Percentiles rank a stretch among this genome's conserved stretches.
Evolutionary conservation across 1,140 invertebrate genomes (phyloP).

Genomic region (Oncopodura yosiiana): DNA sequence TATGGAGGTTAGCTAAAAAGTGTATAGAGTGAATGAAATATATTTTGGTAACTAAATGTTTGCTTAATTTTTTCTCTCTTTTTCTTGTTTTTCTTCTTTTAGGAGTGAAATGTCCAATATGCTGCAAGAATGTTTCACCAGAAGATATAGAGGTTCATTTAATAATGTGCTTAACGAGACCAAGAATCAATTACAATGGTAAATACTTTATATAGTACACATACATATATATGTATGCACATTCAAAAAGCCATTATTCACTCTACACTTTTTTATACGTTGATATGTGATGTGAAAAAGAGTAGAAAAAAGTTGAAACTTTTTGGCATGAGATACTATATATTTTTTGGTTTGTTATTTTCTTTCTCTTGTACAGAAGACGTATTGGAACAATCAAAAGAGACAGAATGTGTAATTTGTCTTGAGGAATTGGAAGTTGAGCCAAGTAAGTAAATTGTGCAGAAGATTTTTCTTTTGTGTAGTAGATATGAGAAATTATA

Average conservation of each 20-base stretch:
- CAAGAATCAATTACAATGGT: constrained; percentile 97
- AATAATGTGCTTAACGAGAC: constrained; percentile 98
- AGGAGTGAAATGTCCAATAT: constrained; percentile 97
- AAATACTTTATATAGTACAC: constrained; percentile 30
- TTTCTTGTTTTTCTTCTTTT: no score
- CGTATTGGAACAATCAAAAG: constrained; percentile 83
- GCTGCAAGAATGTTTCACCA: constrained; percentile 92
- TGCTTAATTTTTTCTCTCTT: constrained; percentile 27
- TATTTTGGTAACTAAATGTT: neutral
- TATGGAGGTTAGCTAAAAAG: constrained; percentile 3
- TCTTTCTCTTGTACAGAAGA: constrained; percentile 72
- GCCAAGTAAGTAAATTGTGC: constrained; percentile 4
- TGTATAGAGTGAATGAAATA: neutral
- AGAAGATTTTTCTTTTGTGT: neutral
- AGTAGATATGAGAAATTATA: no score
- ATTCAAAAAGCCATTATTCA: neutral
- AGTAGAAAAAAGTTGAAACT: no score
- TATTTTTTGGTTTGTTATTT: constrained; percentile 13
- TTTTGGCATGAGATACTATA: no score
- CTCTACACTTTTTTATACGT: constrained; percentile 32
- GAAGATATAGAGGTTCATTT: constrained; percentile 98
- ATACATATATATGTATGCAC: neutral
- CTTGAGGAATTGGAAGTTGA: constrained; percentile 90
- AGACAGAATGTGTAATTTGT: constrained; percentile 95
- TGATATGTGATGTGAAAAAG: no score